A percentile compares a stretch with the other conserved stretches of the same genome.
These are phyloP conservation scores for Anagyrus pseudococci DNA, from an alignment of 2,888 invertebrate species.

Conservation along the genomic window DNA sequence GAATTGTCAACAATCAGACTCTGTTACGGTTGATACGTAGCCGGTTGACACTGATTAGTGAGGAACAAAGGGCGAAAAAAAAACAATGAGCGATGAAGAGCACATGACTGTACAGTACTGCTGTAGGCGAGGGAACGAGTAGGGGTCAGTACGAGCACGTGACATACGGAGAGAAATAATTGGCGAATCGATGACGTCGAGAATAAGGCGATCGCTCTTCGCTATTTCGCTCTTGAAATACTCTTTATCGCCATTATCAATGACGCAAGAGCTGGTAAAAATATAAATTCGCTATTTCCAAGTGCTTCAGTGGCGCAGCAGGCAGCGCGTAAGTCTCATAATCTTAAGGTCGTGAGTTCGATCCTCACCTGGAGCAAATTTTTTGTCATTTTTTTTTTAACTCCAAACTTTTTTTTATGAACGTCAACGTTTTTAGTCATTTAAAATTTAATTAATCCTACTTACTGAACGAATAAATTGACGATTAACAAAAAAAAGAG, in stretches of 20 bases:
- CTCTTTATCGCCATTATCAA: background rate
- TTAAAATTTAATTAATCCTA: no score
- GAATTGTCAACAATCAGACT: no score
- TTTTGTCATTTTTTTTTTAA: background rate
- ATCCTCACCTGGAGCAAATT: constrained; percentile 75
- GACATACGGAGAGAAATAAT: constrained; percentile 11
- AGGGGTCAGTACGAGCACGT: background rate
- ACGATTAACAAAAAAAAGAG: no score
- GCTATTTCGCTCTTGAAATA: constrained; percentile 37
- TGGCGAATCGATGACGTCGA: constrained; percentile 32
- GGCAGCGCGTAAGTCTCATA: constrained; percentile 61
- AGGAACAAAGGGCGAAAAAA: background rate
- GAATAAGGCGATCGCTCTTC: constrained; percentile 29
- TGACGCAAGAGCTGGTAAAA: background rate
- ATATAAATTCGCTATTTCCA: no score
- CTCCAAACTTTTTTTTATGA: no score
- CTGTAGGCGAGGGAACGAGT: background rate
- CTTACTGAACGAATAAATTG: no score
- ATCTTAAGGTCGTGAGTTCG: constrained; percentile 89
- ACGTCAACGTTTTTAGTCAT: no score
- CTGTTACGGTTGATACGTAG: background rate
- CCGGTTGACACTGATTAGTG: background rate
- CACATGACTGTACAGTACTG: no score
- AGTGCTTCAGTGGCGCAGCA: no score
- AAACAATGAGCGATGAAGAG: background rate